phyloP scores from a whole-genome alignment of 2,113 vertebrate species.

The Falcunculus frontatus region DNA sequence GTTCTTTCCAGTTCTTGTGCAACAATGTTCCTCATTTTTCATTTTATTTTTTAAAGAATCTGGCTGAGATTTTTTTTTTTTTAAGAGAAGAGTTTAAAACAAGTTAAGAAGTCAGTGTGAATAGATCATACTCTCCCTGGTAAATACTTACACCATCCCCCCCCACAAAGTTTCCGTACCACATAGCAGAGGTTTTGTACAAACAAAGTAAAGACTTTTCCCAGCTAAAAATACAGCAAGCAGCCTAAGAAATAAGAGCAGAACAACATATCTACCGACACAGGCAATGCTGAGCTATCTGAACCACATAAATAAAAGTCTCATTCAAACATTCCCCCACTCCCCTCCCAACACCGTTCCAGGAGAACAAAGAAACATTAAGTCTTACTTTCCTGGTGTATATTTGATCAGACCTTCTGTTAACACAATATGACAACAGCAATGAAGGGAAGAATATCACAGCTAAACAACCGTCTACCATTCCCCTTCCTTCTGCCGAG shows the following conservation, averaged over 20 bases:
- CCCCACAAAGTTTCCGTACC: not conserved
- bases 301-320: conserved; percentile 51
- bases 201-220: conserved; percentile 19
- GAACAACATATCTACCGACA: not conserved
- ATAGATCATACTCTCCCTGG: not conserved
- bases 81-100: not conserved
- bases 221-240: conserved; percentile 25
- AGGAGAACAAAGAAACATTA: conserved; percentile 65
- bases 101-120: conserved; percentile 1
- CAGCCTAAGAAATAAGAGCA: conserved; percentile 19
- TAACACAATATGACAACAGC: conserved; percentile 56
- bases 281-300: not conserved
- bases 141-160: not conserved
- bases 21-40: conserved; percentile 40
- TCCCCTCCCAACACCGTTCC: conserved; percentile 33
- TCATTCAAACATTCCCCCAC: conserved; percentile 34
- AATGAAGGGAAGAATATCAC: conserved; percentile 48
- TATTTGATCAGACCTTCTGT: conserved; percentile 60
- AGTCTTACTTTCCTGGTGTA: conserved; percentile 59
- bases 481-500: conserved; percentile 51
- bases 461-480: conserved; percentile 47
- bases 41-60: conserved; percentile 26
- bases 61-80: conserved; percentile 12
- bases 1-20: conserved; percentile 37
- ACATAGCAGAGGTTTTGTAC: not conserved